Evolutionary conservation across 2,113 vertebrate genomes (phyloP), one percentile per base, ranked within the genome.

Genomic region (Dicaeum eximium): DNA sequence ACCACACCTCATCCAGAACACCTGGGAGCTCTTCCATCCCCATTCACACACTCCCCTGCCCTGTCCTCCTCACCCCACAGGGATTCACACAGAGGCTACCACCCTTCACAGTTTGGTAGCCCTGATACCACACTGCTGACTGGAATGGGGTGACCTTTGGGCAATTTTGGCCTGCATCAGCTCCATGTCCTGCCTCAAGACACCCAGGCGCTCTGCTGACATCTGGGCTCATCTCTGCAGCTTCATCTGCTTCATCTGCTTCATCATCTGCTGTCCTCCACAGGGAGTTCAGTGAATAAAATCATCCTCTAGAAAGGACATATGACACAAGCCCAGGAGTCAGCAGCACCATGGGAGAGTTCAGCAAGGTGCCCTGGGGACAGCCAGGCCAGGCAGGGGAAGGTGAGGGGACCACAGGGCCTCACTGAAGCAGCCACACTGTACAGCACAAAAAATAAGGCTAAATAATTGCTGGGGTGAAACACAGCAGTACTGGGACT

Each of bases 231-330:
- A 98, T 98, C 80, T 98, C 98, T 5, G 97, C 97, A 62, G 92
- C 96, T 37, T 40, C n/a, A n/a, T n/a, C n/a, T n/a, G n/a, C n/a
- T n/a, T n/a, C n/a, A n/a, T n/a, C n/a, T n/a, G n/a, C n/a, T n/a
- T n/a, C n/a, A n/a, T n/a, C n/a, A n/a, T n/a, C n/a, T 53, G 45
- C 64, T 95, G 5, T 95, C 96, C 69, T 98, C 97, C 45, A 97
- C 97, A 31, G 96, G 96, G 45, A 97, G 71, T 72, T 96, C 97
- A 72, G 94, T 97, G 92, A 14, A 98, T 98, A 95, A 98, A 97
- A 25, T 97, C 96, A 38, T 98, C 98, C 62, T 97, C 97, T 65
- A 93, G 84, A 79, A 98, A 87, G 33, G 98, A 97, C 86, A 98
- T 98, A 94, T 7, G 62, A 81, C 19, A 44, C 14, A 64, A 89